Evolutionary conservation across 2,113 vertebrate species (phyloP).

Genomic region (Gobiocypris rarus): DNA sequence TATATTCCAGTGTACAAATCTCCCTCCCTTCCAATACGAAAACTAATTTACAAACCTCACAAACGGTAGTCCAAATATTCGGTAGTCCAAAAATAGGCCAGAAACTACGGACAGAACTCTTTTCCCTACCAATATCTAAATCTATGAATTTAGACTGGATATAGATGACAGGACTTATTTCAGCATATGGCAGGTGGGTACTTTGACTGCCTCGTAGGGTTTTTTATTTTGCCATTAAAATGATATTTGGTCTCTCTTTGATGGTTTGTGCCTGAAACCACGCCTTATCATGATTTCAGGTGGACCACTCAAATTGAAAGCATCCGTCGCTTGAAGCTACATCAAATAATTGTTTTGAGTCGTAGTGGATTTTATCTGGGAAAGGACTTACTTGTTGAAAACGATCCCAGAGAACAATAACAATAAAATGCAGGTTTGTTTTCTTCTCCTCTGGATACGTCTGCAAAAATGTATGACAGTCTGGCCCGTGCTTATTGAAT

Average conservation of each 20-base stretch:
- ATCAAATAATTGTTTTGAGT: conserved; percentile 77
- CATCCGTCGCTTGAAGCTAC: conserved; percentile 67
- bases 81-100: not conserved
- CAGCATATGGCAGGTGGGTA: conserved; percentile 74
- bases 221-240: conserved; percentile 74
- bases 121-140: conserved; percentile 25
- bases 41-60: conserved; percentile 27
- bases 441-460: conserved; percentile 39
- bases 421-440: conserved; percentile 61
- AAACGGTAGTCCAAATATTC: not conserved
- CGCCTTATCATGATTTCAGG: conserved; percentile 67
- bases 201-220: conserved; percentile 61
- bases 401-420: conserved; percentile 64
- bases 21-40: not conserved
- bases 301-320: conserved; percentile 68
- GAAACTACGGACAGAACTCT: not conserved
- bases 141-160: conserved; percentile 55
- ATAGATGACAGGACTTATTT: conserved; percentile 75
- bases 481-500: conserved; percentile 64
- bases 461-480: conserved; percentile 62
- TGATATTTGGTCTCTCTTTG: conserved; percentile 75
- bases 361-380: conserved; percentile 65
- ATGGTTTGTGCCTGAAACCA: conserved; percentile 70
- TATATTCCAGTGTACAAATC: not conserved
- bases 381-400: conserved; percentile 70